These are phyloP conservation scores for Erpornis zantholeuca DNA, from an alignment of 2,113 vertebrate species.

Conservation along the genomic window DNA sequence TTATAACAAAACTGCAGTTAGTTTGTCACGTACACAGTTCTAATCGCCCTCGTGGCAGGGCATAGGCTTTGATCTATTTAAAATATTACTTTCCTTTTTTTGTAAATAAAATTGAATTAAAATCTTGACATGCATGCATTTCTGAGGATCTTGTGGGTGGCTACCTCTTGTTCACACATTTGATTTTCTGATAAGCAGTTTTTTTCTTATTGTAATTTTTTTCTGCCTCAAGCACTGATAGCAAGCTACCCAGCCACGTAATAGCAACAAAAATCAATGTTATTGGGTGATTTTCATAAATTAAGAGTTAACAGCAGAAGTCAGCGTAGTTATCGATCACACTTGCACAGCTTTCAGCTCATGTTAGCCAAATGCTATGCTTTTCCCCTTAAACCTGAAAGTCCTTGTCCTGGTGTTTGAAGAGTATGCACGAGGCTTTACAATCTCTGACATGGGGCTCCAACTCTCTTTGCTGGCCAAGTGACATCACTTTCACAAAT, in stretches of 20 bases:
- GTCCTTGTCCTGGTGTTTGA: not conserved
- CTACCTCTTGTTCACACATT: not conserved
- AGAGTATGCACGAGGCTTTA: not conserved
- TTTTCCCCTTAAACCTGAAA: not conserved
- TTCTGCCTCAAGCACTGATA: not conserved
- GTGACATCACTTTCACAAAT: not conserved
- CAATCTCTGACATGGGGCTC: not conserved
- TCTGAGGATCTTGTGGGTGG: not conserved
- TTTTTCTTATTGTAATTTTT: not conserved
- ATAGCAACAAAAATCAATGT: not conserved
- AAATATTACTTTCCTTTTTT: not conserved
- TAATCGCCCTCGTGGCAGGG: not conserved
- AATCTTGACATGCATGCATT: not conserved
- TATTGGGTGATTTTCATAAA: not conserved
- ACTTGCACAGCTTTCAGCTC: not conserved
- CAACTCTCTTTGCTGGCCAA: not conserved
- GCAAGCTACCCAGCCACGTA: not conserved
- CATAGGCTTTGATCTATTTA: not conserved
- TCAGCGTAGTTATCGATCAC: not conserved
- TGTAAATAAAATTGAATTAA: not conserved
- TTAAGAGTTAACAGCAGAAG: not conserved
- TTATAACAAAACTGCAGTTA: not conserved
- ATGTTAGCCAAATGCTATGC: not conserved
- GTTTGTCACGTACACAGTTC: not conserved
- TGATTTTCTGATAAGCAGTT: not conserved